phyloP scores from a whole-genome alignment of 2,113 vertebrate genomes.

The Larimichthys crocea region DNA sequence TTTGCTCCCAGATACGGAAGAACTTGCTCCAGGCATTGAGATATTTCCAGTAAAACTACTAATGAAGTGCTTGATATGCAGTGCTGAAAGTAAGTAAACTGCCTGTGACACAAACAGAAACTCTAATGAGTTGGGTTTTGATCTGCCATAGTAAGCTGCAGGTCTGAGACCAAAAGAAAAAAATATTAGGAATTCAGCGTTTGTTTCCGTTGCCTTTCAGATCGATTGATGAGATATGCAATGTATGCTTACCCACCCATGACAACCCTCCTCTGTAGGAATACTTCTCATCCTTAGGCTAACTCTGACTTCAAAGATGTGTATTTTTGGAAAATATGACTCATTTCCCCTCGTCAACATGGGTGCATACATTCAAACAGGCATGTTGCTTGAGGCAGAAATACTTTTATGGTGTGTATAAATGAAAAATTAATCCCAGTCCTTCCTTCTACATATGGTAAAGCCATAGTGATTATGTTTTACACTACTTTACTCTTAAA shows the following conservation, averaged over 20 bases:
- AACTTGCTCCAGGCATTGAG: slow-evolving; percentile 36
- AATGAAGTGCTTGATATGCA: slow-evolving; percentile 52
- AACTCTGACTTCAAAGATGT: slow-evolving; percentile 65
- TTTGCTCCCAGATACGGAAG: slow-evolving; percentile 25
- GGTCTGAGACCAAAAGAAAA: slow-evolving; percentile 46
- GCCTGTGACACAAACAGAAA: slow-evolving; percentile 58
- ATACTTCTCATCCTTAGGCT: slow-evolving; percentile 40
- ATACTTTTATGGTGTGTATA: slow-evolving; percentile 21
- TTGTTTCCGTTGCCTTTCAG: slow-evolving; percentile 57
- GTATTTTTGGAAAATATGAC: slow-evolving; percentile 64
- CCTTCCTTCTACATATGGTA: not conserved
- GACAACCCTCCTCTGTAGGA: slow-evolving; percentile 36
- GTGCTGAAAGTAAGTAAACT: not conserved
- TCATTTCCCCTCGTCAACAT: slow-evolving; percentile 57
- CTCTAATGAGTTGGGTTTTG: slow-evolving; percentile 63
- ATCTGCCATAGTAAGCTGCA: slow-evolving; percentile 41
- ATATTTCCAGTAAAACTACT: slow-evolving; percentile 35
- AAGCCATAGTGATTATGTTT: not conserved
- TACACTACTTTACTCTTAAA: not conserved
- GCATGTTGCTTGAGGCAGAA: slow-evolving; percentile 35
- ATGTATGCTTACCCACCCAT: slow-evolving; percentile 25
- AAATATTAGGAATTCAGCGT: slow-evolving; percentile 55
- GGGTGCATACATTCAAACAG: slow-evolving; percentile 8
- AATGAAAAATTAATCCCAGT: slow-evolving; percentile 29
- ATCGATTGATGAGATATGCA: slow-evolving; percentile 51